phyloP scores from a whole-genome alignment of 2,113 vertebrate genomes.

The Zingel zingel region DNA sequence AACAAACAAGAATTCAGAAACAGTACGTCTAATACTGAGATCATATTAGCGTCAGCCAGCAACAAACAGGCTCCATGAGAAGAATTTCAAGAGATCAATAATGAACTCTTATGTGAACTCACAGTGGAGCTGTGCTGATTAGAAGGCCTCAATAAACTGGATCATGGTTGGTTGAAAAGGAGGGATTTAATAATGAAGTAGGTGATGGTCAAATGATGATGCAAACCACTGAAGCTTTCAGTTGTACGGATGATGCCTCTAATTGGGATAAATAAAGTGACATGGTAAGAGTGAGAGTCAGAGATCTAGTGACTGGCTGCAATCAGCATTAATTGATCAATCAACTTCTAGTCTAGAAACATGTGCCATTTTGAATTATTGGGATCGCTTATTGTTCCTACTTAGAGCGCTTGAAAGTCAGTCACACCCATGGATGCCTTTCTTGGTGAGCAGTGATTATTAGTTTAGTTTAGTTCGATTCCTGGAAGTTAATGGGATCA shows the following conservation, averaged over 20 bases:
- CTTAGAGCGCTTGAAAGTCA: background rate
- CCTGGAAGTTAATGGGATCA: slow-evolving; percentile 45
- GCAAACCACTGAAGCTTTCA: slow-evolving; percentile 32
- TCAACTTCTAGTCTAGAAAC: background rate
- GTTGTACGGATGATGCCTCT: background rate
- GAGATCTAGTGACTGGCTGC: background rate
- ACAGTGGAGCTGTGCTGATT: slow-evolving; percentile 70
- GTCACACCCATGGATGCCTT: background rate
- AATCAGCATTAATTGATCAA: background rate
- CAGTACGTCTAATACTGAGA: slow-evolving; percentile 18
- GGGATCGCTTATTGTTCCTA: background rate
- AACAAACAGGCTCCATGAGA: slow-evolving; percentile 63
- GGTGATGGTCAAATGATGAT: slow-evolving; percentile 54
- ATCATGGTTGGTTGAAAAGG: slow-evolving; percentile 43
- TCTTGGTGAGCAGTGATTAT: background rate
- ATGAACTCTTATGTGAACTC: slow-evolving; percentile 67
- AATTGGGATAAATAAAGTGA: slow-evolving; percentile 18
- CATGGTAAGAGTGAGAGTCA: background rate
- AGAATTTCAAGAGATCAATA: slow-evolving; percentile 74
- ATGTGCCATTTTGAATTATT: background rate
- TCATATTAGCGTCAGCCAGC: slow-evolving; percentile 25
- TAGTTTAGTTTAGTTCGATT: slow-evolving; percentile 32
- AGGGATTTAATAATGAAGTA: slow-evolving; percentile 55
- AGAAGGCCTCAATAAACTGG: slow-evolving; percentile 62
- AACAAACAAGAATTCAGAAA: slow-evolving; percentile 27